Conservation (phyloP, 2,113 vertebrate species). For the Sinocyclocheilus grahami region DNA sequence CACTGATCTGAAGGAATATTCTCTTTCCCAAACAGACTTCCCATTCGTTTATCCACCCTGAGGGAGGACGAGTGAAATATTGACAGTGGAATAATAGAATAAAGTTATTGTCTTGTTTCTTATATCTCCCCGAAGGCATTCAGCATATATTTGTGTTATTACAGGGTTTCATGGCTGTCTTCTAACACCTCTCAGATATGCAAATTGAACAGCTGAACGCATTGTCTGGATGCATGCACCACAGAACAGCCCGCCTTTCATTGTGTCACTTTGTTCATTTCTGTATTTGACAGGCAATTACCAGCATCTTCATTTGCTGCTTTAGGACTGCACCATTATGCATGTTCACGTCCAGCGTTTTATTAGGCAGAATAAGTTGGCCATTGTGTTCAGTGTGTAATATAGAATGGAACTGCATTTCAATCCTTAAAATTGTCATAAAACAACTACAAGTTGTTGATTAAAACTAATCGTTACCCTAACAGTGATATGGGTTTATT, state of each 20-base stretch:
- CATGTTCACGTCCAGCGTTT: background rate
- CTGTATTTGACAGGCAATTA: conserved; percentile 69
- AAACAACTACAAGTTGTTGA: too few relatives aligned
- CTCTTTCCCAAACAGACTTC: background rate
- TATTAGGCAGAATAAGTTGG: background rate
- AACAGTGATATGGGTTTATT: background rate
- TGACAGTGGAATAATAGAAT: background rate
- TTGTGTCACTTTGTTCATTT: conserved; percentile 51
- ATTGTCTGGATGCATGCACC: background rate
- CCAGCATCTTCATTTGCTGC: conserved; percentile 56
- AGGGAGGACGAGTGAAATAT: background rate
- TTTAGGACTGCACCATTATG: background rate
- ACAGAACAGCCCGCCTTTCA: background rate
- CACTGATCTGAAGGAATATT: background rate
- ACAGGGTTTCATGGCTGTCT: background rate
- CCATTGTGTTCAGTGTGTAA: background rate
- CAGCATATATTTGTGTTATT: background rate
- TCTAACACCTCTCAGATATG: background rate
- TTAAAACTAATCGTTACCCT: background rate
- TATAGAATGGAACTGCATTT: background rate
- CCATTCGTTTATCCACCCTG: background rate
- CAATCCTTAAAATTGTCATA: too few relatives aligned
- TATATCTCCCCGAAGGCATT: background rate
- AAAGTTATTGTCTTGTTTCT: background rate
- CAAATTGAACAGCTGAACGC: background rate